Evolutionary conservation across 2,797 vertebrate genomes (phyloP), one percentile per base, ranked within the genome.

Genomic region (Anableps anableps): DNA sequence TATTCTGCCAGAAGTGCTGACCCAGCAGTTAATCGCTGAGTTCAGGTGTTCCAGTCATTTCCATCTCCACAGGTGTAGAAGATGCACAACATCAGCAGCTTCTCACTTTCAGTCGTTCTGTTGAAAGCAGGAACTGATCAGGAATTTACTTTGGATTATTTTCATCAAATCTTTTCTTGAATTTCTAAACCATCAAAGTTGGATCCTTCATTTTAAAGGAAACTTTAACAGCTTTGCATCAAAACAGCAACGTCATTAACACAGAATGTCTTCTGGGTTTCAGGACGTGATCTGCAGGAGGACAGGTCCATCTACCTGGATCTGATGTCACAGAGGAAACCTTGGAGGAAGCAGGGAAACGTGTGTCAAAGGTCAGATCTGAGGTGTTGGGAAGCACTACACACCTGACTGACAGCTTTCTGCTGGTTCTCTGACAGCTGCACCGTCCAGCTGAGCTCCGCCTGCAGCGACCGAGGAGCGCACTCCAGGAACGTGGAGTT

Each of bases 401-500:
- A 81, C 77, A 97, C 96, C 94, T 95, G 92, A 2, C 72, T 11
- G 62, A 70, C 21, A 0, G 43, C 43, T 1, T 76, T 72, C 55
- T 73, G 85, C 0, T 34, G 86, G 19, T 77, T 84, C 66, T 91
- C 91, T 0, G 90, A 11, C 0, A 26, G 88, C 91, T 78, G 92
- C 68, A 89, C 51, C 36, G 93, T 93, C 97, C 97, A 98, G 23
- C 86, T 90, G 45, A 96, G 13, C 0, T 90, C 78, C 0, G 94
- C 93, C 93, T 96, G 96, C 0, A 93, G 90, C 0, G 95, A 97
- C 19, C 74, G 92, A 0, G 94, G 77, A 16, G 87, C 66, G 58
- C 97, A 98, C 90, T 97, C 97, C 9, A 98, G 92, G 89, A 97
- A 97, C 10, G 96, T 95, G 5, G 97, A 89, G 89, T 97, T 97